Evolutionary conservation across 2,113 vertebrate genomes (phyloP).

Genomic region (Syngnathus typhle): DNA sequence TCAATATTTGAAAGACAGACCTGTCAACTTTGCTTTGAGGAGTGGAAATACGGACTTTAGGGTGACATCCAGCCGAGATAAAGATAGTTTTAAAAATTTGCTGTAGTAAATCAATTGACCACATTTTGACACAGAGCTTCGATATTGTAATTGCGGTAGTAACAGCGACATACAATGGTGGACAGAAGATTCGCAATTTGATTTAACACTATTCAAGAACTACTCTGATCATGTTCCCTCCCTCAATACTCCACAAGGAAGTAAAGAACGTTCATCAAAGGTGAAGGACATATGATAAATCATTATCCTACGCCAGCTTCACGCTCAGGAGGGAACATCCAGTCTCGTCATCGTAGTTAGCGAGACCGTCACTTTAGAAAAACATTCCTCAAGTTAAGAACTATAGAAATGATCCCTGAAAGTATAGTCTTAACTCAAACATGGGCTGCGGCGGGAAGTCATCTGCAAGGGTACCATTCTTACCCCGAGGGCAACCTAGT

Average conservation of each 20-base stretch:
- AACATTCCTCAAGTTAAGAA: constrained; percentile 53
- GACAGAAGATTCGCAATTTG: too few species aligned
- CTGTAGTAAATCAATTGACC: too few species aligned
- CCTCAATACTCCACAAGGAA: constrained; percentile 1
- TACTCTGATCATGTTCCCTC: constrained; percentile 52
- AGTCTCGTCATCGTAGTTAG: constrained; percentile 48
- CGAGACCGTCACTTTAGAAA: constrained; percentile 57
- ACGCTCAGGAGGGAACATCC: constrained; percentile 45
- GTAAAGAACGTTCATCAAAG: background rate
- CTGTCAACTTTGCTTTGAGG: too few species aligned
- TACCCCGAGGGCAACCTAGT: background rate
- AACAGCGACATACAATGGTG: too few species aligned
- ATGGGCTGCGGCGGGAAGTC: rapidly evolving
- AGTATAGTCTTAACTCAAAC: background rate
- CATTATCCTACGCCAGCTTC: background rate
- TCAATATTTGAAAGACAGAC: too few species aligned
- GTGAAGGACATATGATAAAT: background rate
- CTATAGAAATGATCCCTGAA: constrained; percentile 27
- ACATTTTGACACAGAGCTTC: too few species aligned
- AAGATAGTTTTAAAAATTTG: too few species aligned
- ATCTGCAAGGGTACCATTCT: background rate
- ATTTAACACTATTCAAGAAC: background rate
- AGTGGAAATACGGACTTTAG: too few species aligned
- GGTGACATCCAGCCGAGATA: too few species aligned
- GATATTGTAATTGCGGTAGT: too few species aligned